phyloP scores from a whole-genome alignment of 2,113 vertebrate species.

The Atrichornis clamosus region DNA sequence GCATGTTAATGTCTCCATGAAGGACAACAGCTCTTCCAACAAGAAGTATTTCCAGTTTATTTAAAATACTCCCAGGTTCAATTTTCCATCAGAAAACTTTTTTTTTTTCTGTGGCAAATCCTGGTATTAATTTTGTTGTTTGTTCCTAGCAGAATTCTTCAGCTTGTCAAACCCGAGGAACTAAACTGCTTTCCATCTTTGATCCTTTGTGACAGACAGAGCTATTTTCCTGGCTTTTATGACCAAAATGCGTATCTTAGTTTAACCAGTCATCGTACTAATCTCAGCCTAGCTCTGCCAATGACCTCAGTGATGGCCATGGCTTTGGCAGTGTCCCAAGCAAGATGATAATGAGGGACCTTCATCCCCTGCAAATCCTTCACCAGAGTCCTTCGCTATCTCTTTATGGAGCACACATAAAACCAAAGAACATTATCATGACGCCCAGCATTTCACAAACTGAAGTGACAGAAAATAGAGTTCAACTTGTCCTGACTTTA shows the following conservation, averaged over 20 bases:
- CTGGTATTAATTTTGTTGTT: background rate
- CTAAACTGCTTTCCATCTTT: background rate
- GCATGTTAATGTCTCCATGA: background rate
- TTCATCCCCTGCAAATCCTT: background rate
- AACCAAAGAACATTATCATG: background rate
- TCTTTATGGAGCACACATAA: background rate
- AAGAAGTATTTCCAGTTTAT: background rate
- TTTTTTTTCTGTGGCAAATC: background rate
- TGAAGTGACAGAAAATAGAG: background rate
- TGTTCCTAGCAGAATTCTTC: background rate
- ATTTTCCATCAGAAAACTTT: background rate
- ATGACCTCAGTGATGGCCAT: background rate
- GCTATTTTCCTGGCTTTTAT: background rate
- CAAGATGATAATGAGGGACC: background rate
- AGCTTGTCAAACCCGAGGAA: background rate
- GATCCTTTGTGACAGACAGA: background rate
- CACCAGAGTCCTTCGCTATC: background rate
- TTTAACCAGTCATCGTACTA: background rate
- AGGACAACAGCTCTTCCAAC: background rate
- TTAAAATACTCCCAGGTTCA: background rate
- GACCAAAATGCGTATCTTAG: background rate
- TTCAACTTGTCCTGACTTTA: background rate
- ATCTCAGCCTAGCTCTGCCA: background rate
- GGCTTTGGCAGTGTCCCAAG: background rate
- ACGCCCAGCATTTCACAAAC: background rate